Evolutionary conservation across 2,888 invertebrate genomes (phyloP).

Genomic region (Kuschelorhynchus macadamiae): DNA sequence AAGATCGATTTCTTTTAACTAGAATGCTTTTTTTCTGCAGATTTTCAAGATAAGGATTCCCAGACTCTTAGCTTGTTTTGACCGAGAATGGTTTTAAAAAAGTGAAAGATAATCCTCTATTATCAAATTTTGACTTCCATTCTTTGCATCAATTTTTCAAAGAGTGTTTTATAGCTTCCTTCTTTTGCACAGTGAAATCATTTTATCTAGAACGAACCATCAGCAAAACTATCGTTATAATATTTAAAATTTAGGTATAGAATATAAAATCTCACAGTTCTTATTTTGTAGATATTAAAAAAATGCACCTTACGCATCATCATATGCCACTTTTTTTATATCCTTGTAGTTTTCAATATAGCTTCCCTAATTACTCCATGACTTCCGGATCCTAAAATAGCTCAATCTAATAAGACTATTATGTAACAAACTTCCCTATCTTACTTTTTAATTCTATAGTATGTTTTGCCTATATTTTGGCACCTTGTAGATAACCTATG

Average conservation of each 20-base stretch:
- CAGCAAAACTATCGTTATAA: no score
- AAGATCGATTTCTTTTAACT: conserved; percentile 40
- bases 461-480: no score
- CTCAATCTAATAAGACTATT: neutral
- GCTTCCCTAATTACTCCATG: no score
- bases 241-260: no score
- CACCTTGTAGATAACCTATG: no score
- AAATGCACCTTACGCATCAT: no score
- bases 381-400: no score
- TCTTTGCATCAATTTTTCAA: conserved; percentile 24
- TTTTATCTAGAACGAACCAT: conserved; percentile 4
- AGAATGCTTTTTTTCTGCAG: conserved; percentile 32
- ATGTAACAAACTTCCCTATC: neutral
- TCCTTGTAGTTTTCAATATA: no score
- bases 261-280: no score
- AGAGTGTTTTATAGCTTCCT: conserved; percentile 37
- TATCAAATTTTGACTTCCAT: conserved; percentile 41
- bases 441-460: neutral
- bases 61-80: conserved; percentile 31
- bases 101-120: conserved; percentile 35
- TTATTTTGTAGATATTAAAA: neutral
- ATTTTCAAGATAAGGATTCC: conserved; percentile 18
- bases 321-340: no score
- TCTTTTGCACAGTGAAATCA: no score
- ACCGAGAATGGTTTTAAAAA: conserved; percentile 29